Evolutionary conservation across 37 sponge, comb jelly and placozoan genomes (phyloP).

Genomic region (Ianthella basta): DNA sequence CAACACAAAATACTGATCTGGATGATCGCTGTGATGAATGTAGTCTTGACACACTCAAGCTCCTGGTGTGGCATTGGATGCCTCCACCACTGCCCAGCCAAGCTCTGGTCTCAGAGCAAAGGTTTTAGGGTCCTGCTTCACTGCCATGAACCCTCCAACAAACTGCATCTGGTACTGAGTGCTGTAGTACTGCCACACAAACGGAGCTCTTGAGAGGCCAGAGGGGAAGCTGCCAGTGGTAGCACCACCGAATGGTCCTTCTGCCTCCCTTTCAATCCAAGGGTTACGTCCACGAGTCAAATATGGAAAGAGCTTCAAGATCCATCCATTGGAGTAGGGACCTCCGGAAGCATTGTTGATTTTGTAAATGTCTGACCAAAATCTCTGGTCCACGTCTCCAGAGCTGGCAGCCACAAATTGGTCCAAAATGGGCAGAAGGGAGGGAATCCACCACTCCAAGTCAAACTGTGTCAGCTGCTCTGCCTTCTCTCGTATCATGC

Average conservation of each 20-base stretch:
- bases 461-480: constrained; percentile 39
- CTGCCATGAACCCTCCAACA: constrained; percentile 59
- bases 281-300: not conserved
- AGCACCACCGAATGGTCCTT: not conserved
- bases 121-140: constrained; percentile 39
- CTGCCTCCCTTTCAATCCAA: not conserved
- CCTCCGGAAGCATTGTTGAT: constrained; percentile 30
- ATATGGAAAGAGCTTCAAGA: constrained; percentile 56
- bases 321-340: constrained; percentile 56
- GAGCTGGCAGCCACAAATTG: constrained; percentile 58
- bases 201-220: constrained; percentile 48
- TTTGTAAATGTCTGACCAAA: constrained; percentile 63
- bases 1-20: too few species aligned
- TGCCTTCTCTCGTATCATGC: constrained; percentile 42
- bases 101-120: constrained; percentile 54
- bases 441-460: constrained; percentile 59
- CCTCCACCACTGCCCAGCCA: constrained; percentile 63
- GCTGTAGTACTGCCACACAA: constrained; percentile 37
- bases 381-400: constrained; percentile 45
- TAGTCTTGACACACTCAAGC: constrained; percentile 19
- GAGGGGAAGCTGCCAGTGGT: constrained; percentile 28
- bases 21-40: too few species aligned
- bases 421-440: constrained; percentile 44
- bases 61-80: not conserved
- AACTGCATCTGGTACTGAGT: constrained; percentile 45